Evolutionary conservation across 2,797 vertebrate species (phyloP), one percentile per base, ranked within the genome.

Genomic region (Propithecus perrieri): DNA sequence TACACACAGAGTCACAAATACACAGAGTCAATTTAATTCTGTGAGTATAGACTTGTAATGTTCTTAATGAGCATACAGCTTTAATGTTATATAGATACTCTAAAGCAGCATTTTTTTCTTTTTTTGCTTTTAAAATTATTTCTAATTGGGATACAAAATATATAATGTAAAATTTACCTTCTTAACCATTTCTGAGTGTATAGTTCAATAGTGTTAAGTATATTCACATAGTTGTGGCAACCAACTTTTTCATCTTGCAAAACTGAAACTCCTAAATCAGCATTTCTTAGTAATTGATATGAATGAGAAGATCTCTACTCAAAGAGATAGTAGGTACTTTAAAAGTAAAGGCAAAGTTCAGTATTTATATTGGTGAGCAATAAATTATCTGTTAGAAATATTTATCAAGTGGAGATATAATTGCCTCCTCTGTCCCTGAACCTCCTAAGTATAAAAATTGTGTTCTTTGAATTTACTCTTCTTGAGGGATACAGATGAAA

Each of bases 261-360:
- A 57, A 57, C 24, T 57, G 22, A 57, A 57, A 57, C 55, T 57
- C 55, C 24, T 57, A 26, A 57, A 57, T 57, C 9, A 57, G 8
- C 22, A 57, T 57, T 26, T 57, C 72, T 61, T 48, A 48, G 1
- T 59, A 84, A 67, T 71, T 71, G 28, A 55, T 50, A 57, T 63
- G 59, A 88, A 5, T 41, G 1, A 95, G 35, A 91, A 33, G 1
- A 65, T 92, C n/a, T 92, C 33, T 81, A 63, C 8, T 30, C 7
- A 48, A 92, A 85, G 18, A 75, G 46, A 41, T 3, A 53, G 7
- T 84, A 71, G 59, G 17, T 71, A 89, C 33, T 93, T 89, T 83
- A 94, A 46, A 89, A 96, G n/a, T 71, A 69, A 63, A 93, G 10
- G 48, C 20, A 93, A 87, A 85, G n/a, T 81, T 95, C 12, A 83